Conservation (phyloP, 64 coral and sea anemone genomes). For the Pocillopora damicornis region DNA sequence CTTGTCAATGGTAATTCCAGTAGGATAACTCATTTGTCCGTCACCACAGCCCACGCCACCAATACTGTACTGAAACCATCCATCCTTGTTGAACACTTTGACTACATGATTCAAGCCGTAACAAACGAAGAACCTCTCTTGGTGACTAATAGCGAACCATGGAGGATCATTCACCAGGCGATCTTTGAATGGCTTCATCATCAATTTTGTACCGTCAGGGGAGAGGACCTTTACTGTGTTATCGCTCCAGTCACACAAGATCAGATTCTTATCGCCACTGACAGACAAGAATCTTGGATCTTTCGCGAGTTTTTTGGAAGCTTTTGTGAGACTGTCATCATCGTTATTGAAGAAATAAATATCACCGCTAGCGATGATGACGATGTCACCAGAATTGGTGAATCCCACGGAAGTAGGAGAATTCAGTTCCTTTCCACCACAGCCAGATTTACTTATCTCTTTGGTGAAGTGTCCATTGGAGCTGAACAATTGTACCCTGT, state of each 20-base stretch:
- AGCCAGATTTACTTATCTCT: not conserved
- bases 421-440: not conserved
- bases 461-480: not conserved
- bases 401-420: not conserved
- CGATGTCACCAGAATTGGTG: not conserved
- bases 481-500: not conserved
- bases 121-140: slow-evolving; percentile 3
- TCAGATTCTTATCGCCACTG: not conserved
- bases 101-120: not conserved
- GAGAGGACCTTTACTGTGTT: not conserved
- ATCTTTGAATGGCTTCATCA: not conserved
- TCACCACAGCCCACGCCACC: slow-evolving; percentile 7
- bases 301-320: not conserved
- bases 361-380: not conserved
- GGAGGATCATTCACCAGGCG: not conserved
- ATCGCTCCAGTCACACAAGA: not conserved
- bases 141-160: not conserved
- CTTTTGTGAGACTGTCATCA: not conserved
- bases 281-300: not conserved
- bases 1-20: not conserved
- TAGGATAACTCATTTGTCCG: slow-evolving; percentile 10
- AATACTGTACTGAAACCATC: not conserved
- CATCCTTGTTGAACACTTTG: slow-evolving; percentile 7
- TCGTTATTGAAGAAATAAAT: not conserved
- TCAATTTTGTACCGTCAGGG: not conserved